Evolutionary conservation across 2,113 vertebrate genomes (phyloP).

Genomic region (Eupsittula cactorum): DNA sequence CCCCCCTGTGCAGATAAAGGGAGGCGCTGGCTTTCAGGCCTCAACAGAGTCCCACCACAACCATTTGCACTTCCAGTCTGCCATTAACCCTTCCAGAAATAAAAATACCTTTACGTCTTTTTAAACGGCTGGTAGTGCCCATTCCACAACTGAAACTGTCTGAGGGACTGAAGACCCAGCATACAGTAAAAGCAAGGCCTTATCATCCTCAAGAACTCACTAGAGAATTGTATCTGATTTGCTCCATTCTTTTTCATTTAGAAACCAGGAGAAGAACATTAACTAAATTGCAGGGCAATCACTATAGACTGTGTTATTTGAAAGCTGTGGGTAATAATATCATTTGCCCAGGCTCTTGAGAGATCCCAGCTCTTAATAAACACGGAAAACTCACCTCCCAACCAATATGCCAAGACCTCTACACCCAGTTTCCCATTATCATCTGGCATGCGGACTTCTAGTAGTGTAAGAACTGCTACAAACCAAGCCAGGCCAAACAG

Average conservation of each 20-base stretch:
- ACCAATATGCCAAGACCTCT: not conserved
- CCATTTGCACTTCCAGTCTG: not conserved
- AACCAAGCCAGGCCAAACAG: not conserved
- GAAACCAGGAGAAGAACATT: not conserved
- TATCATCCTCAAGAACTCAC: too few species aligned
- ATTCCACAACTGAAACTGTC: not conserved
- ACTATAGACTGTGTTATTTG: not conserved
- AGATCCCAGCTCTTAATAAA: not conserved
- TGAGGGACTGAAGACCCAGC: not conserved
- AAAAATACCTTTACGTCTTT: not conserved
- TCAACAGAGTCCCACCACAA: not conserved
- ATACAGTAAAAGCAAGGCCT: not conserved
- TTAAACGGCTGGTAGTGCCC: not conserved
- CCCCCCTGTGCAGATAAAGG: not conserved
- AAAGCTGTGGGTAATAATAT: not conserved
- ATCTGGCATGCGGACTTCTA: accelerated
- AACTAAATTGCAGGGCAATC: not conserved
- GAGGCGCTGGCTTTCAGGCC: not conserved
- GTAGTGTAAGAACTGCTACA: not conserved
- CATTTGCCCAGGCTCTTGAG: not conserved
- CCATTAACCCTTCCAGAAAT: not conserved
- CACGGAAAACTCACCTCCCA: not conserved
- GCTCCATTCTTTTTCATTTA: not conserved
- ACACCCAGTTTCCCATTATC: not conserved
- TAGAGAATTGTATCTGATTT: not conserved